Evolutionary conservation across 1,140 invertebrate species (phyloP).

Genomic region (Pectinophora gossypiella): DNA sequence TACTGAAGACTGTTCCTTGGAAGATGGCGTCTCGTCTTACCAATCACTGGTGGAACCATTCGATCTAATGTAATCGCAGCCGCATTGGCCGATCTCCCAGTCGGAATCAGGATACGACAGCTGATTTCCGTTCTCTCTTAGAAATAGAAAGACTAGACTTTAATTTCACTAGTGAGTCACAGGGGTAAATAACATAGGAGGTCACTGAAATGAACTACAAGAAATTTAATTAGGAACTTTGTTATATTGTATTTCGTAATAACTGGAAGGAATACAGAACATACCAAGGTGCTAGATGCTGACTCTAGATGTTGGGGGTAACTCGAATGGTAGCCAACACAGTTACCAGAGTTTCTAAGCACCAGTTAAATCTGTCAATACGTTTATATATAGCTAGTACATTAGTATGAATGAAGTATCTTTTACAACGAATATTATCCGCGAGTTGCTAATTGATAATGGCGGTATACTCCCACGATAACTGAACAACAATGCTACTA

Average conservation of each 20-base stretch:
- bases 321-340: too few relatives aligned
- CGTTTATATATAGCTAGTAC: too few relatives aligned
- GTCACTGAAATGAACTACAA: not conserved
- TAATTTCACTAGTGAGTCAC: not conserved
- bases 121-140: conserved; percentile 52
- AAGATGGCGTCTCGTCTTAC: conserved; percentile 35
- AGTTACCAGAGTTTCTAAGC: too few relatives aligned
- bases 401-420: not conserved
- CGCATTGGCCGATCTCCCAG: conserved; percentile 50
- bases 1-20: conserved; percentile 31
- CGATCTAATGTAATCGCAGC: conserved; percentile 47
- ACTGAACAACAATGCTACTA: too few relatives aligned
- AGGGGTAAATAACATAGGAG: not conserved
- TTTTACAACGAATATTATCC: too few relatives aligned
- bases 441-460: too few relatives aligned
- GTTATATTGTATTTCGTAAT: too few relatives aligned
- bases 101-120: conserved; percentile 52
- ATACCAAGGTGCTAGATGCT: too few relatives aligned
- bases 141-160: conserved; percentile 14
- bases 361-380: not conserved
- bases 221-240: not conserved
- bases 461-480: too few relatives aligned
- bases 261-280: too few relatives aligned
- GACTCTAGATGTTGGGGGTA: too few relatives aligned
- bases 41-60: conserved; percentile 22